Evolutionary conservation across 1,140 invertebrate genomes (phyloP).

Genomic region (Drosophila tani): DNA sequence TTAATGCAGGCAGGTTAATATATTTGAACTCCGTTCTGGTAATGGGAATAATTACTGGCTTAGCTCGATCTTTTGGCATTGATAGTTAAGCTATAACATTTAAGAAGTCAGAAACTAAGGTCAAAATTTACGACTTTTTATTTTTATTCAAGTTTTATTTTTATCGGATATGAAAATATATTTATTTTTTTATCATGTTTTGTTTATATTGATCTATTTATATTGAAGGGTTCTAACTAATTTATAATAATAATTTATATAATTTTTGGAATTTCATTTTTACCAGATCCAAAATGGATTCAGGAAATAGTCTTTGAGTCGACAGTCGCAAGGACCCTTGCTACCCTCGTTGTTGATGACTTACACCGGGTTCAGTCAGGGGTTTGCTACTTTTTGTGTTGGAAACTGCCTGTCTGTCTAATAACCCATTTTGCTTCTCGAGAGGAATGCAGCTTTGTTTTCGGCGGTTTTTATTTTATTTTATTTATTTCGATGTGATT

Average conservation of each 20-base stretch:
- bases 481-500: conserved; percentile 3
- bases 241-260: no score
- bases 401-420: conserved; percentile 23
- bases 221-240: no score
- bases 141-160: no score
- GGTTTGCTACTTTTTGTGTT: neutral
- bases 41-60: neutral
- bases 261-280: neutral
- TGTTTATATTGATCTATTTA: neutral
- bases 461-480: neutral
- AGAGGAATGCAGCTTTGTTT: conserved; percentile 48
- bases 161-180: no score
- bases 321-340: neutral
- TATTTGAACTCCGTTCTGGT: neutral
- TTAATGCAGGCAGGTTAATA: neutral
- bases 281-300: no score
- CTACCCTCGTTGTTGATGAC: conserved; percentile 1
- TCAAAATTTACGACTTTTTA: no score
- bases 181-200: no score
- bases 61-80: neutral
- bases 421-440: conserved; percentile 57
- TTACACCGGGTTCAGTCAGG: neutral
- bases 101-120: neutral
- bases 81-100: neutral
- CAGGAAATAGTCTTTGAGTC: neutral